Evolutionary conservation across 2,888 invertebrate genomes (phyloP), one percentile per base, ranked within the genome.

Genomic region (Nudaria mundana): DNA sequence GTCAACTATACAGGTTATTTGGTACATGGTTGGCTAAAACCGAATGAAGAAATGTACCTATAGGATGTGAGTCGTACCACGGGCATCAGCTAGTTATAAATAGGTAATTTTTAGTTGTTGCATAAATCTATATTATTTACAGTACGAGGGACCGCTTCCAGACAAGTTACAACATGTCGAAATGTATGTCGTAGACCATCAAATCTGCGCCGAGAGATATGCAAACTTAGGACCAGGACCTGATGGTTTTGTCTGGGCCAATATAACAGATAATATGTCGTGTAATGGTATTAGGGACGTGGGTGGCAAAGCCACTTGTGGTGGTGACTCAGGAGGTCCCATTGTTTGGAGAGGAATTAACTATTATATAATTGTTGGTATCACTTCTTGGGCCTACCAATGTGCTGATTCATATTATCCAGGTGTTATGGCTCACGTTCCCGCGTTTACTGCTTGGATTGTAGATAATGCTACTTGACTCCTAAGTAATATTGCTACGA

Each of bases 301-400:
- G 3, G 74, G 76, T 2, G 76, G 72, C 14, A 65, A 66, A 45
- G 84, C 80, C 52, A 67, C 77, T 6, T 85, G 85, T 57, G 78
- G 86, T 65, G 90, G 88, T n/a, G 90, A 90, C 71, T 85, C 87
- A 35, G 90, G 90, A 5, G 90, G 90, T 12, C 90, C 90, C 14
- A 14, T 28, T 8, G 8, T 28, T 6, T 28, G 14, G 2, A 28
- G 14, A 28, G 13, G 5, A 28, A 0, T 2, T 8, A 14, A 28
- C 16, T 37, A 44, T 1, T 44, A 72, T 2, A 48, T 77, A 6
- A 15, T 59, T 6, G 64, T 72, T 3, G 76, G 75, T 18, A 45
- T 75, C 13, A 75, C 50, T 69, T 75, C 76, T 1, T 74, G 63
- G 58, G 71, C 71, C 2, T 13, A 6, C n/a, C 28, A 41, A 5